Conservation (phyloP, 2,797 vertebrate species). For the Accipiter minullus region DNA sequence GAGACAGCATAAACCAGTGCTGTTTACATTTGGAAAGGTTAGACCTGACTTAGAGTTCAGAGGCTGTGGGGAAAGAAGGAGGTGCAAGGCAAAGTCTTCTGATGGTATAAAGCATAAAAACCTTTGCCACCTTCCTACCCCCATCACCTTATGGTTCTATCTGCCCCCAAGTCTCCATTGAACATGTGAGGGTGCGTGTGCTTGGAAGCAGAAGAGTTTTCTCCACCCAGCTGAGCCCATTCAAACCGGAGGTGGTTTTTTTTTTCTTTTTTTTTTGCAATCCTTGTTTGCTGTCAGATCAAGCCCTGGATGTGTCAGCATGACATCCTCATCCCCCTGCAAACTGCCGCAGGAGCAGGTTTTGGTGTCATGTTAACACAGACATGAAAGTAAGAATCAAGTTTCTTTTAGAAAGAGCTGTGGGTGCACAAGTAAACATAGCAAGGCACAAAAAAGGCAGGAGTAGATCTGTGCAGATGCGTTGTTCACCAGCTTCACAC, state of each 20-base stretch:
- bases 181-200: neutral
- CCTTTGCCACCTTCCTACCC: neutral
- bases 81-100: neutral
- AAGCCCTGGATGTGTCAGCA: constrained; percentile 37
- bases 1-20: neutral
- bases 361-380: constrained; percentile 39
- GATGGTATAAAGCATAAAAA: neutral
- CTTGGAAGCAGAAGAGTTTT: neutral
- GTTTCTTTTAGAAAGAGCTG: constrained; percentile 13
- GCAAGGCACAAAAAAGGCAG: neutral
- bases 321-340: neutral
- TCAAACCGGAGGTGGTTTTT: neutral
- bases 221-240: neutral
- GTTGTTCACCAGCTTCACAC: neutral
- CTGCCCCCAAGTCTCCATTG: neutral
- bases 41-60: neutral
- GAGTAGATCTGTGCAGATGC: neutral
- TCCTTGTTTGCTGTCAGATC: constrained; percentile 42
- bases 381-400: neutral
- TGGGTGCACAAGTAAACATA: neutral
- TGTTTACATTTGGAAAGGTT: neutral
- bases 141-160: neutral
- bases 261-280: neutral
- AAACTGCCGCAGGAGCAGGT: neutral
- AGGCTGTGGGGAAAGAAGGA: neutral